Conservation (phyloP, 2,888 invertebrate genomes). For the Ctenicera cuprea region DNA sequence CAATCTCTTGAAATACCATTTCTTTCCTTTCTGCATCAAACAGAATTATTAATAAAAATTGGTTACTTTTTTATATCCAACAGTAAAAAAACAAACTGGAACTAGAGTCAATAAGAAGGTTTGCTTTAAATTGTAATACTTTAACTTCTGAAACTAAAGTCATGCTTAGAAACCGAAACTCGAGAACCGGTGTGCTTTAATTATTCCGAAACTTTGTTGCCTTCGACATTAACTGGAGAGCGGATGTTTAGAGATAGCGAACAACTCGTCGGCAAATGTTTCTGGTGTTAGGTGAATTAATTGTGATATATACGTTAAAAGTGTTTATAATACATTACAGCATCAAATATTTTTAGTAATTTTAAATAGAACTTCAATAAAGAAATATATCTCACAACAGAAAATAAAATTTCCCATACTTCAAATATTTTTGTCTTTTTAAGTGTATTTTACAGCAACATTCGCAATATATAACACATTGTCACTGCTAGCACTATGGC, state of each 20-base stretch:
- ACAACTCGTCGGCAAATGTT: conserved; percentile 16
- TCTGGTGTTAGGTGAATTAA: conserved; percentile 9
- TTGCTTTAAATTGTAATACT: no score
- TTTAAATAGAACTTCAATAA: no score
- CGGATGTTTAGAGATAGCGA: conserved; percentile 29
- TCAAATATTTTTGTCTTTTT: no score
- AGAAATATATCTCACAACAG: no score
- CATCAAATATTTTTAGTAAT: no score
- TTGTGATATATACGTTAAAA: conserved; percentile 7
- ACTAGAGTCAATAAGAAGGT: no score
- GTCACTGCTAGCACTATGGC: no score
- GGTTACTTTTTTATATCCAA: conserved; percentile 6
- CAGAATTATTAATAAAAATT: conserved; percentile 11
- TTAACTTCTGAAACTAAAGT: background rate
- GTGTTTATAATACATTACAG: no score
- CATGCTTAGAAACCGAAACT: conserved; percentile 10
- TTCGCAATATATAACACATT: no score
- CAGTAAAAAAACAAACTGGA: background rate
- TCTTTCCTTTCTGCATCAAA: background rate
- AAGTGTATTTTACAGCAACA: no score
- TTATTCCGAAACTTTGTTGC: conserved; percentile 31
- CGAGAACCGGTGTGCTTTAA: conserved; percentile 14
- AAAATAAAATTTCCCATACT: no score
- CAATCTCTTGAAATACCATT: conserved; percentile 7
- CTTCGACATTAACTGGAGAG: conserved; percentile 25